Evolutionary conservation across 2,888 invertebrate genomes (phyloP).

Genomic region (Dicyrtoma fusca): DNA sequence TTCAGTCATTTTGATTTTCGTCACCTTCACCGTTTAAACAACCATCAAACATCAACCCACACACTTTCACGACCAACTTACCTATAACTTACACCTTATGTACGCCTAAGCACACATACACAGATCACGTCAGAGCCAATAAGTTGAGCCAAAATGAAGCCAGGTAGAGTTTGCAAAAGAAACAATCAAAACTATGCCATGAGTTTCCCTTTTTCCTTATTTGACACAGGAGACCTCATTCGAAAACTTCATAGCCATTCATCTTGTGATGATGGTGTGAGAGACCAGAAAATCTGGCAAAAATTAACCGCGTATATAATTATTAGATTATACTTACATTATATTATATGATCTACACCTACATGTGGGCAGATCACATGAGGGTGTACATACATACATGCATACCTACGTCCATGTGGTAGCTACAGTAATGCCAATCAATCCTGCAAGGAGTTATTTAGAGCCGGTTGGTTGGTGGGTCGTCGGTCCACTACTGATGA

Average conservation of each 20-base stretch:
- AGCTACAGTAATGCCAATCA: too few species aligned
- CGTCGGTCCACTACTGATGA: too few species aligned
- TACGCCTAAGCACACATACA: too few species aligned
- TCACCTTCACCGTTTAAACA: conserved; percentile 23
- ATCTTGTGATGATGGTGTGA: not conserved
- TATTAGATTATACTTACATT: too few species aligned
- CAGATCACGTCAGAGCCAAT: too few species aligned
- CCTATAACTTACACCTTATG: too few species aligned
- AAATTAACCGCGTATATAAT: conserved; percentile 3
- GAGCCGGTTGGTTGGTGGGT: too few species aligned
- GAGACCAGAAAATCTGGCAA: not conserved
- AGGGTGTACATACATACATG: too few species aligned
- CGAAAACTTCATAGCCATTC: conserved; percentile 26
- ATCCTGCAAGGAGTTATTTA: too few species aligned
- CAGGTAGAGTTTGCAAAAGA: not conserved
- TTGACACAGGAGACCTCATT: conserved; percentile 39
- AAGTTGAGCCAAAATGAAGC: not conserved
- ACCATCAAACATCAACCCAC: conserved; percentile 13
- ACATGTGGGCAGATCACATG: too few species aligned
- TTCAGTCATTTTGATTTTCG: not conserved
- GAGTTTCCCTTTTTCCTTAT: conserved; percentile 41
- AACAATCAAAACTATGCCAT: conserved; percentile 12
- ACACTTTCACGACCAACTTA: conserved; percentile 28
- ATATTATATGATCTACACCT: too few species aligned
- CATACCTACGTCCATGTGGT: too few species aligned